phyloP scores from a whole-genome alignment of 1,140 invertebrate genomes.

The Zaprionus ornatus region DNA sequence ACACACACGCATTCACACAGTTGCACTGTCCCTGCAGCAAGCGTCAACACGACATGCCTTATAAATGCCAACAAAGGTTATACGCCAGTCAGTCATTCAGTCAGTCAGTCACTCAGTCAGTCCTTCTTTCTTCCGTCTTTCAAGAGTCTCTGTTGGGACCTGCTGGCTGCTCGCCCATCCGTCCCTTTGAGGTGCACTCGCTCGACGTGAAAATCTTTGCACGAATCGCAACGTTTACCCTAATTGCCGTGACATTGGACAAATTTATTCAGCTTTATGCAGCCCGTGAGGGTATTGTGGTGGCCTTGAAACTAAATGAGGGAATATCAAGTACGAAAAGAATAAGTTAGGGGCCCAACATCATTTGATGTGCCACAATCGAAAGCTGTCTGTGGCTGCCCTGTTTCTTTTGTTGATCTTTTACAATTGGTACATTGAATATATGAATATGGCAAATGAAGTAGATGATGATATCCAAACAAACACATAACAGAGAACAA shows the following conservation, averaged over 20 bases:
- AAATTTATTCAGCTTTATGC: constrained; percentile 78
- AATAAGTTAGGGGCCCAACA: no score
- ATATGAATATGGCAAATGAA: no score
- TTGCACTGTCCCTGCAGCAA: constrained; percentile 72
- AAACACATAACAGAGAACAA: no score
- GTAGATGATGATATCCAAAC: no score
- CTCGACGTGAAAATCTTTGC: constrained; percentile 80
- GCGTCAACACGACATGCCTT: constrained; percentile 63
- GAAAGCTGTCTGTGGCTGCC: no score
- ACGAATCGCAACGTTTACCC: constrained; percentile 79
- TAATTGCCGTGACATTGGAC: constrained; percentile 81
- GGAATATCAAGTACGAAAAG: not conserved
- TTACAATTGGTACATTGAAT: no score
- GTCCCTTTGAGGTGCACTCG: constrained; percentile 45
- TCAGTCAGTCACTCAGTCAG: constrained; percentile 29
- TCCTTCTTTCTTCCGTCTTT: constrained; percentile 19
- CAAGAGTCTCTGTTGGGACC: constrained; percentile 14
- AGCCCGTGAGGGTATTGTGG: constrained; percentile 46
- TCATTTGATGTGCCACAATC: no score
- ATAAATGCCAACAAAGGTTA: constrained; percentile 76
- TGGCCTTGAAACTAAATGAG: constrained; percentile 57
- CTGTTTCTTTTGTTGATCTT: no score
- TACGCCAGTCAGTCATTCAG: constrained; percentile 45
- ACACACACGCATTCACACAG: constrained; percentile 27
- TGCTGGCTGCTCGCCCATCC: constrained; percentile 3